phyloP scores from a whole-genome alignment of 2,888 invertebrate species.

The Phaonia tiefii region DNA sequence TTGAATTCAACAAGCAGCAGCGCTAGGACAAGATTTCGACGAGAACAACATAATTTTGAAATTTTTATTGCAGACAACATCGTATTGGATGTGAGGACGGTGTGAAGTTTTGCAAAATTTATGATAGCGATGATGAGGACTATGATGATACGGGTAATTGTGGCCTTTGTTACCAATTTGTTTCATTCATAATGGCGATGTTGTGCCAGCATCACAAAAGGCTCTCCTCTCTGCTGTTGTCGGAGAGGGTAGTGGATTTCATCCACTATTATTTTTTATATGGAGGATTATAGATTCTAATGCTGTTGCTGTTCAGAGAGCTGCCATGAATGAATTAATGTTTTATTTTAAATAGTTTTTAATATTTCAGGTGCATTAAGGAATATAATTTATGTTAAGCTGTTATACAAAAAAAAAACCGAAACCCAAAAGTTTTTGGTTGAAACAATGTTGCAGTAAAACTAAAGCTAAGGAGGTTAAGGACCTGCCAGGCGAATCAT shows the following conservation, averaged over 20 bases:
- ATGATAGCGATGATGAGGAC: slow-evolving; percentile 61
- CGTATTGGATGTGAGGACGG: background rate
- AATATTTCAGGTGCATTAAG: background rate
- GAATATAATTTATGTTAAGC: slow-evolving; percentile 1
- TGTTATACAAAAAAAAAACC: too few species aligned
- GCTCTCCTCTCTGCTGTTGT: slow-evolving; percentile 59
- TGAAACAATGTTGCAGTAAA: too few species aligned
- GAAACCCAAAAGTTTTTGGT: too few species aligned
- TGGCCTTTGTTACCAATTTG: background rate
- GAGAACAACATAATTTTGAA: slow-evolving; percentile 62
- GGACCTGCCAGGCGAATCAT: too few species aligned
- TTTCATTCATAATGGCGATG: slow-evolving; percentile 35
- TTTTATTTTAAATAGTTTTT: slow-evolving; percentile 7
- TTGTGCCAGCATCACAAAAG: slow-evolving; percentile 58
- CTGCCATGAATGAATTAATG: slow-evolving; percentile 22
- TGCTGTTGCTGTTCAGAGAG: slow-evolving; percentile 9
- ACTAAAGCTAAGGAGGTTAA: too few species aligned
- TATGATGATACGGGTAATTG: slow-evolving; percentile 33
- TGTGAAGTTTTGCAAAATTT: slow-evolving; percentile 59
- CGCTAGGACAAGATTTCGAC: slow-evolving; percentile 6
- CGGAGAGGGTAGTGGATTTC: background rate
- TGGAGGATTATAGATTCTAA: slow-evolving; percentile 63
- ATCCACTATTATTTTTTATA: too few species aligned
- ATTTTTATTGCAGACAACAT: slow-evolving; percentile 65
- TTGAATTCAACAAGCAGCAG: too few species aligned